phyloP scores from a whole-genome alignment of 2,888 invertebrate genomes.

The Drosophila emarginata region DNA sequence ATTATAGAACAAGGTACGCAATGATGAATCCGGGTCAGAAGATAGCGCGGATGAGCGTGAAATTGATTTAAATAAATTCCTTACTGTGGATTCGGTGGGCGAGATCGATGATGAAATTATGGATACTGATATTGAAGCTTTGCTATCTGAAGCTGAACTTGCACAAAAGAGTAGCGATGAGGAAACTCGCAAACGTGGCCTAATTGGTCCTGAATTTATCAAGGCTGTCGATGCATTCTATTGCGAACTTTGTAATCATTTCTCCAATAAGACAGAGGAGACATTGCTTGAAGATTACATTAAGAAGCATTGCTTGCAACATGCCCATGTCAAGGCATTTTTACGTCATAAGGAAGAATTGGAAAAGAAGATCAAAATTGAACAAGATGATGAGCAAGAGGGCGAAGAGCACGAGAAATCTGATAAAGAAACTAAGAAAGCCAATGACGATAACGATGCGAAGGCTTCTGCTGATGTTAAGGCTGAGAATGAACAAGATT shows the following conservation, averaged over 20 bases:
- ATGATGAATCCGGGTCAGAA: constrained; percentile 84
- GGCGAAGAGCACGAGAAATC: constrained; percentile 85
- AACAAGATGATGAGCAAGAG: constrained; percentile 56
- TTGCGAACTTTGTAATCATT: constrained; percentile 91
- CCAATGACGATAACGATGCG: constrained; percentile 85
- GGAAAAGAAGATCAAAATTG: constrained; percentile 85
- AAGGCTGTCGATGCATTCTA: constrained; percentile 90
- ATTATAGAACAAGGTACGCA: constrained; percentile 84
- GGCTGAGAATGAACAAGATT: constrained; percentile 87
- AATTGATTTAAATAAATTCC: constrained; percentile 91
- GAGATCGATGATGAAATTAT: constrained; percentile 86
- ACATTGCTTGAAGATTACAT: constrained; percentile 86
- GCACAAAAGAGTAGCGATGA: constrained; percentile 85
- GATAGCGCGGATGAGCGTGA: constrained; percentile 88
- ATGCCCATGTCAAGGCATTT: constrained; percentile 90
- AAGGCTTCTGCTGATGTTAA: constrained; percentile 83
- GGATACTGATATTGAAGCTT: constrained; percentile 84
- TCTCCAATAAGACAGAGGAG: constrained; percentile 85
- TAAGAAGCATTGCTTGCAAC: constrained; percentile 89
- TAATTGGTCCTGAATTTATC: constrained; percentile 90
- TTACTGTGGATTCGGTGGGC: constrained; percentile 94
- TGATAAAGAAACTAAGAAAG: constrained; percentile 51
- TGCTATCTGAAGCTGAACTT: constrained; percentile 83
- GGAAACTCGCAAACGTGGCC: constrained; percentile 86
- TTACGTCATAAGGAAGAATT: constrained; percentile 90